These are phyloP conservation scores for Melanophora roralis DNA, from an alignment of 2,888 invertebrate species.

Conservation along the genomic window DNA sequence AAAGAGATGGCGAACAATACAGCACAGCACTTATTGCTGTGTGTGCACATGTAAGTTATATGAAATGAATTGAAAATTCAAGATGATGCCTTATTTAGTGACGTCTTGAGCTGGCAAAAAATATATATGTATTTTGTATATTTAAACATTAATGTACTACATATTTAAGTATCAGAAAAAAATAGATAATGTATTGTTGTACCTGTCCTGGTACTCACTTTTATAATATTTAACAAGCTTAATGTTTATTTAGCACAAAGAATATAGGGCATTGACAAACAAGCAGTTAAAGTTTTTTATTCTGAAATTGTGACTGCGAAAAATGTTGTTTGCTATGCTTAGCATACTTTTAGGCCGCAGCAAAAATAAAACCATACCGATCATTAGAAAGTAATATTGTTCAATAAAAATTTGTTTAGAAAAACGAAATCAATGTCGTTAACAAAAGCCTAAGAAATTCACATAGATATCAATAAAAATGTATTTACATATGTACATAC, in stretches of 20 bases:
- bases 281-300: constrained; percentile 18
- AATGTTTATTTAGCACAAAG: constrained; percentile 24
- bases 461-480: constrained; percentile 14
- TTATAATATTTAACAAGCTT: constrained; percentile 38
- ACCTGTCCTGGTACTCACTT: constrained; percentile 5
- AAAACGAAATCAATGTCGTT: constrained; percentile 50
- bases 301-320: background rate
- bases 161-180: too few species aligned
- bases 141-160: too few species aligned
- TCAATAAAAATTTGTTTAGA: constrained; percentile 36
- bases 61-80: too few species aligned
- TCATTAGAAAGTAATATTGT: background rate
- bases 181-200: background rate
- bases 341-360: constrained; percentile 33
- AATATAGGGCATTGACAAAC: constrained; percentile 25
- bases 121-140: too few species aligned
- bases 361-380: background rate
- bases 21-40: too few species aligned
- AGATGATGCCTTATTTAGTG: too few species aligned
- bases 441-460: constrained; percentile 36
- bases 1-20: too few species aligned
- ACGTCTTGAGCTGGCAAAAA: too few species aligned
- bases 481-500: background rate
- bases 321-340: background rate
- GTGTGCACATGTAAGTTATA: too few species aligned